A percentile compares a stretch with the other conserved stretches of the same genome.
Conservation (phyloP, 2,888 invertebrate genomes). For the Cephus pygmeus region DNA sequence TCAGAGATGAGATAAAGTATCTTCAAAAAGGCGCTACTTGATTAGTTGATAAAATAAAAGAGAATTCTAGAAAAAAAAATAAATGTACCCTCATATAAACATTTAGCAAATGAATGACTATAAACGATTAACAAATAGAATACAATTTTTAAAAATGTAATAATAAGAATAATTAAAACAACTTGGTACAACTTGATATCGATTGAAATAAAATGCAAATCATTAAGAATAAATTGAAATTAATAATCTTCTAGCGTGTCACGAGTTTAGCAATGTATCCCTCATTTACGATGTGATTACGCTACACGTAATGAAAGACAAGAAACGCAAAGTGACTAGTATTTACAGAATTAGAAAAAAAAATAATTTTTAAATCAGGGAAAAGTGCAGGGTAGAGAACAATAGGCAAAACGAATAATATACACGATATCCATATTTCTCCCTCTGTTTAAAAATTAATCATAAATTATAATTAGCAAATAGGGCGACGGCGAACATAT, state of each 20-base stretch:
- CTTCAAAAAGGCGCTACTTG: background rate
- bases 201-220: background rate
- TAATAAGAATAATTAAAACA: background rate
- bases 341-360: background rate
- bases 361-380: background rate
- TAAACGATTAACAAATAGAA: background rate
- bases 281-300: background rate
- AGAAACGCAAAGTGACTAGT: background rate
- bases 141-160: background rate
- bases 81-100: background rate
- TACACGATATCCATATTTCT: background rate
- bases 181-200: background rate
- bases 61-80: background rate
- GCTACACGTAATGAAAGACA: background rate
- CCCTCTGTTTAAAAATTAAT: background rate
- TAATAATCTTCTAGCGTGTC: background rate
- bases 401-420: background rate
- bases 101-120: background rate
- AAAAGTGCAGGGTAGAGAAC: background rate
- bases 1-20: background rate
- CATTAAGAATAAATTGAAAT: background rate
- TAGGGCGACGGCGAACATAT: background rate
- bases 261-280: background rate
- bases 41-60: background rate
- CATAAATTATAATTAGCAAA: background rate